Percentiles rank a stretch among this genome's conserved stretches.
phyloP scores from a whole-genome alignment of 2,797 vertebrate genomes.

The Poecilia picta region DNA sequence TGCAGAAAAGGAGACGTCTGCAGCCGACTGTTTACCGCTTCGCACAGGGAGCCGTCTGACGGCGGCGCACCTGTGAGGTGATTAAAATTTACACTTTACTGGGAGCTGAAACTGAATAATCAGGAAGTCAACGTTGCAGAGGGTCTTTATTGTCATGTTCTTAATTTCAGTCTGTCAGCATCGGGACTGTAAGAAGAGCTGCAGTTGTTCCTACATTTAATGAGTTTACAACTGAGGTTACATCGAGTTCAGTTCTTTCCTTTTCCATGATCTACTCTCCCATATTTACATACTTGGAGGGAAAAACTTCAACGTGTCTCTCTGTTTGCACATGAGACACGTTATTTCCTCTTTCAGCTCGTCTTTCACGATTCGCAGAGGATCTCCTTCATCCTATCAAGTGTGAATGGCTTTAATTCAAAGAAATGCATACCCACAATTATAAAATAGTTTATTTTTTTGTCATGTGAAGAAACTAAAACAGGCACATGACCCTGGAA shows the following conservation, averaged over 20 bases:
- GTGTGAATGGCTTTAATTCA: not conserved
- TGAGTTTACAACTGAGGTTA: not conserved
- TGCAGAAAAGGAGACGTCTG: constrained; percentile 48
- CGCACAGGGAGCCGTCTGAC: constrained; percentile 11
- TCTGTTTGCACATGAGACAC: constrained; percentile 27
- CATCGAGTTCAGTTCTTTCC: not conserved
- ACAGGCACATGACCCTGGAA: not conserved
- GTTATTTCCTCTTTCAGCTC: constrained; percentile 37
- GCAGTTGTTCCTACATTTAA: not conserved
- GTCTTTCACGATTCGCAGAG: constrained; percentile 19
- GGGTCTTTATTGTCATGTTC: not conserved
- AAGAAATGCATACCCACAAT: not conserved
- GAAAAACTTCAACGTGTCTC: constrained; percentile 27
- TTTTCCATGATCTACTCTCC: not conserved
- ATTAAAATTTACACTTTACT: not conserved
- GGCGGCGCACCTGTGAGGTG: constrained; percentile 37
- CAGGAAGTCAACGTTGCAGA: not conserved
- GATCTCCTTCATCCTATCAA: constrained; percentile 33
- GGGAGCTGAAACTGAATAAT: not conserved
- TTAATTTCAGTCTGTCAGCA: not conserved
- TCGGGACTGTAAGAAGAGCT: not conserved
- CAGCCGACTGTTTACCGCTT: constrained; percentile 50
- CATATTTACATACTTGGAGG: constrained; percentile 28
- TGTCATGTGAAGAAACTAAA: not conserved
- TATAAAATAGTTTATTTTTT: not conserved